These are phyloP conservation scores for Nomada goodeniana DNA, from an alignment of 2,888 invertebrate genomes.

Conservation along the genomic window DNA sequence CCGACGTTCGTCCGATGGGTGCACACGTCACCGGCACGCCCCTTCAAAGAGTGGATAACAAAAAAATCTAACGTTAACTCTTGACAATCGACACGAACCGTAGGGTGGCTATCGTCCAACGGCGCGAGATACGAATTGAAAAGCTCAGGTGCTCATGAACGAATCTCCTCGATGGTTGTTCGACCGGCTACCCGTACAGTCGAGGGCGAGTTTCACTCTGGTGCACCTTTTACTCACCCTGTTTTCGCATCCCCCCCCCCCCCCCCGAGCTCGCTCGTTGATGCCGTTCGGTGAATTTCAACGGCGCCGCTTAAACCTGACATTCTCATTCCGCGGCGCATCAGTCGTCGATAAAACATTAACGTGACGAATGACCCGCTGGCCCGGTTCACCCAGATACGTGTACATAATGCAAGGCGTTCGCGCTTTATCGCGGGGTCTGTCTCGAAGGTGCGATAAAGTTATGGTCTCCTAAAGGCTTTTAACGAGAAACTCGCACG, in stretches of 20 bases:
- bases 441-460: conserved; percentile 62
- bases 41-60: not conserved
- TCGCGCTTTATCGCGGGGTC: conserved; percentile 56
- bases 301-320: not conserved
- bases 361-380: conserved; percentile 46
- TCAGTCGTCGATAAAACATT: conserved; percentile 53
- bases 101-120: not conserved
- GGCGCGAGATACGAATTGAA: not conserved
- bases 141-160: not conserved
- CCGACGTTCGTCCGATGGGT: conserved; percentile 8
- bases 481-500: conserved; percentile 66
- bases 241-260: too few species aligned
- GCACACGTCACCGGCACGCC: conserved; percentile 1
- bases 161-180: not conserved
- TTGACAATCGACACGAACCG: conserved; percentile 10
- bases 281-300: conserved; percentile 5
- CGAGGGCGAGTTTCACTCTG: too few species aligned
- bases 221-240: not conserved
- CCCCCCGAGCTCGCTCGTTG: not conserved
- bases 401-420: conserved; percentile 49
- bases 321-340: conserved; percentile 38
- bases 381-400: conserved; percentile 19
- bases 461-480: conserved; percentile 68
- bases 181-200: too few species aligned
- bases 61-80: not conserved